A percentile compares a stretch with the other conserved stretches of the same genome.
Evolutionary conservation across 2,888 invertebrate genomes (phyloP).

Genomic region (Ectemnius continuus): DNA sequence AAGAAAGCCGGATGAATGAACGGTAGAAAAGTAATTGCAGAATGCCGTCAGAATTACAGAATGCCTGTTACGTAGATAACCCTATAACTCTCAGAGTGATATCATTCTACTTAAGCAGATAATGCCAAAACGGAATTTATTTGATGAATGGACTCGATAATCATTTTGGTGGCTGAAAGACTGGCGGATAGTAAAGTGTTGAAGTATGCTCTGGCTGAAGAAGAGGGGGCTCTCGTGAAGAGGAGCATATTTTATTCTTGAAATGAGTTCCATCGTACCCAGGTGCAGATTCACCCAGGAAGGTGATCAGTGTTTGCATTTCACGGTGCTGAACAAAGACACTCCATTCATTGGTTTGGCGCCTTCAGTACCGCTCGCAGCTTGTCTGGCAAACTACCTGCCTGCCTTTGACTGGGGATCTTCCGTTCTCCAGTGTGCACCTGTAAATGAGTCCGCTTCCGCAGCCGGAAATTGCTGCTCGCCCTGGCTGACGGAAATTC

Average conservation of each 20-base stretch:
- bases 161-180: too few relatives aligned
- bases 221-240: too few relatives aligned
- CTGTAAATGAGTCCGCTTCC: slow-evolving; percentile 66
- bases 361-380: neutral
- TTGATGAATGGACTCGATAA: too few relatives aligned
- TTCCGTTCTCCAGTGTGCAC: slow-evolving; percentile 43
- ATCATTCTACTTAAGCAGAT: neutral
- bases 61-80: neutral
- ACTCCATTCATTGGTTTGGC: neutral
- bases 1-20: too few relatives aligned
- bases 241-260: too few relatives aligned
- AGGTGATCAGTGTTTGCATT: slow-evolving; percentile 16
- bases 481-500: slow-evolving; percentile 69
- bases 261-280: too few relatives aligned
- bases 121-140: too few relatives aligned
- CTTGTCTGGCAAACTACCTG: neutral
- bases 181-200: too few relatives aligned
- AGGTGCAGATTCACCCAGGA: slow-evolving; percentile 1
- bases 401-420: slow-evolving; percentile 15
- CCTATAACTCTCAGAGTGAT: neutral
- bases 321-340: slow-evolving; percentile 6
- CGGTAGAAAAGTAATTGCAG: too few relatives aligned
- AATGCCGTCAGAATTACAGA: too few relatives aligned
- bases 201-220: too few relatives aligned
- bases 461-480: slow-evolving; percentile 72